A percentile compares a stretch with the other conserved stretches of the same genome.
These are phyloP conservation scores for Ascaphus truei DNA, from an alignment of 2,113 vertebrate species.

Conservation along the genomic window DNA sequence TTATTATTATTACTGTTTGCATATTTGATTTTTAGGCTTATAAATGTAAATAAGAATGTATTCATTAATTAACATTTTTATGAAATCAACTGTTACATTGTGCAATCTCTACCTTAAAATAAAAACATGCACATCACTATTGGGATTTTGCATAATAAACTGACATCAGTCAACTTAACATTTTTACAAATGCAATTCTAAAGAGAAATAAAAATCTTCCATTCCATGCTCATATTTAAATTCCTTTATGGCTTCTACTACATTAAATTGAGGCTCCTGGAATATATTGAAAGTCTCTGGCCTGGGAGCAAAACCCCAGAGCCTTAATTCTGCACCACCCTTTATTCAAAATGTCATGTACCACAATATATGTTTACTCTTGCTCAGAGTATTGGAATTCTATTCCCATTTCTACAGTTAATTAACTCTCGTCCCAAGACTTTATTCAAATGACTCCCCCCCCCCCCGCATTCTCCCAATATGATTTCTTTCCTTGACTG, in stretches of 20 bases:
- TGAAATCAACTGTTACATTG: not conserved
- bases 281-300: not conserved
- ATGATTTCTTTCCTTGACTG: not conserved
- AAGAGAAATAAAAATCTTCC: not conserved
- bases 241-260: not conserved
- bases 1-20: no score
- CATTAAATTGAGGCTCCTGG: not conserved
- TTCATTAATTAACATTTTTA: not conserved
- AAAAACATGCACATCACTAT: not conserved
- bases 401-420: not conserved
- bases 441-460: not conserved
- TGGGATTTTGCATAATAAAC: not conserved
- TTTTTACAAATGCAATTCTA: no score
- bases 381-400: not conserved
- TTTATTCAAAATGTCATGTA: slow-evolving; percentile 21
- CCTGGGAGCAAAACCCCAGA: not conserved
- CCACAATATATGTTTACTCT: slow-evolving; percentile 15
- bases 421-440: not conserved
- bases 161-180: not conserved
- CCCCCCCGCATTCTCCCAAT: not conserved
- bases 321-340: not conserved
- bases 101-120: not conserved
- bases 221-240: not conserved
- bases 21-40: no score
- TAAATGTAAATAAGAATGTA: not conserved